Base-by-base conservation (phyloP, 1,140 invertebrate genomes). In the Stegodyphus dumicola region DNA sequence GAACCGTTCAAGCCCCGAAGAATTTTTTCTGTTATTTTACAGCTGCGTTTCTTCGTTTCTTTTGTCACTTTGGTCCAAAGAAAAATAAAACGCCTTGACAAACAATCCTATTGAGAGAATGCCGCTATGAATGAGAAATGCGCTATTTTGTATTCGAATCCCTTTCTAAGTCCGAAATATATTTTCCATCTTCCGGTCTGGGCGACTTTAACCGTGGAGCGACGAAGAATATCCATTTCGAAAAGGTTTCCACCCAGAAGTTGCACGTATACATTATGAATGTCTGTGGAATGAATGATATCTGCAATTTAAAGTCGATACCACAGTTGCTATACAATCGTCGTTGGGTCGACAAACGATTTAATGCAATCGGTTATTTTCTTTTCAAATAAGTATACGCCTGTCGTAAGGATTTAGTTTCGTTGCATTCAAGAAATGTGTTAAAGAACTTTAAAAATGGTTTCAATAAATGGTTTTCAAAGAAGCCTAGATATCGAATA, bases 61-160 rank as follows among this genome's bases (percentile, higher is more conserved):
- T 70, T 79, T 79, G 77, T 70, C 77, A 79, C 77, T 79, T 70
- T 17, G 13, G 66, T 70, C 15, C 17, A 79, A 79, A 79, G 13
- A 79, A 69, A 79, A 70, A 65, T 70, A 79, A 79, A 79, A 79
- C 52, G 66, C 65, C 77, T 79, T 79, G 77, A 79, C 77, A 79
- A 79, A 79, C 77, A 79, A 79, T 79, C 77, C 77, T 79, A 56
- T 79, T 70, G 77, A 70, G 53, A 70, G 70, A 15, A n/a, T 56
- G 77, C 54, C 66, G 77, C 77, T 52, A 79, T 79, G 77, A 79
- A 79, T 79, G 77, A 52, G 65, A 79, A 79, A 54, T 60, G 17
- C 7, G 17, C 53, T 15, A 54, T 79, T 79, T 60, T 33, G 66
- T 48, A 79, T 79, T 70, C 77, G 56, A 52, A 66, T 70, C 77